phyloP scores from a whole-genome alignment of 2,113 vertebrate species.

The Phylloscopus trochilus region DNA sequence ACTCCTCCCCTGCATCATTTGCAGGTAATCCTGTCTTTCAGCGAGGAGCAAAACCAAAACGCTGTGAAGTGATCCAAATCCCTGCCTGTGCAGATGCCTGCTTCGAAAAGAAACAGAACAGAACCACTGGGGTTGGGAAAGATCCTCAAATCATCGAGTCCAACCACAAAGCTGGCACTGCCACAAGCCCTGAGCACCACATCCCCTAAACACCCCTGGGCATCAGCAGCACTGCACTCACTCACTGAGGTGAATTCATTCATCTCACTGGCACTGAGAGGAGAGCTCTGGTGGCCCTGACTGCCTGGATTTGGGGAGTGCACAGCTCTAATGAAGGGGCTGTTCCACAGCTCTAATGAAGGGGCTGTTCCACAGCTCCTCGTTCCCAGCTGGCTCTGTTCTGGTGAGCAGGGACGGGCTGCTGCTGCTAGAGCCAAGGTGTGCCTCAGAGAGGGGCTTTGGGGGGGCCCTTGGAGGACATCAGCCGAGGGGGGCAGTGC shows the following conservation, averaged over 20 bases:
- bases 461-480: background rate
- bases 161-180: background rate
- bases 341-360: background rate
- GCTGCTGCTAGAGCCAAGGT: background rate
- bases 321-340: background rate
- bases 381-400: background rate
- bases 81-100: background rate
- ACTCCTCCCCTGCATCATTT: background rate
- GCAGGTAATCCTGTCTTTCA: background rate
- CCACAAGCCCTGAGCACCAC: background rate
- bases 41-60: background rate
- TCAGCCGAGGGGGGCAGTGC: accelerated
- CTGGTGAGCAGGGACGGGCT: background rate
- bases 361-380: background rate
- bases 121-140: background rate
- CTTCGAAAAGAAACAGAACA: background rate
- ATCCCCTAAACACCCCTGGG: accelerated
- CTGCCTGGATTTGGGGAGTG: background rate
- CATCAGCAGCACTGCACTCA: background rate
- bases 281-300: background rate
- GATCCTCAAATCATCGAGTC: accelerated
- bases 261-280: background rate
- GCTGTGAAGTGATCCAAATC: background rate
- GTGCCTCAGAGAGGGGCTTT: background rate
- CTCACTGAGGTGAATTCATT: background rate